Evolutionary conservation across 2,113 vertebrate species (phyloP), one percentile per base, ranked within the genome.

Genomic region (Chitala chitala): DNA sequence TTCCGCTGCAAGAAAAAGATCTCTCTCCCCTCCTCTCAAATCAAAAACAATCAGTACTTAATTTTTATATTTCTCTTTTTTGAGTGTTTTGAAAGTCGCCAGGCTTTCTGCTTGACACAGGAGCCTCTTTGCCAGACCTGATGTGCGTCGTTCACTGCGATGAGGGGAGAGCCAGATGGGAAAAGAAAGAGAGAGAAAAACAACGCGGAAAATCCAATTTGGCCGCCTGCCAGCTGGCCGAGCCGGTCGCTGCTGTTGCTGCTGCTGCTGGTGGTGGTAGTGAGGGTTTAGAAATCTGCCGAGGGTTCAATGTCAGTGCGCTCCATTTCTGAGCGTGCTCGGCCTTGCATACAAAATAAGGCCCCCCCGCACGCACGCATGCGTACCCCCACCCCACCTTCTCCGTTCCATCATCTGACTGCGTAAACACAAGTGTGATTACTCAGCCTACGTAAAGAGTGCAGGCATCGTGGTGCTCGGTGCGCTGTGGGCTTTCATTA

Each of bases 251-350:
- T 48, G 66, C 24, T 69, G 64, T 12, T 1, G 42, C n/a, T 68
- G 44, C 44, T 50, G 46, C 22, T 69, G 66, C 24, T 69, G 64
- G 10, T 1, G 42, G 15, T 68, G 44, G 24, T 50, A 29, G 44
- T 69, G 66, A 69, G 66, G 51, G 66, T 69, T 51, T 69, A 51
- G 66, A 69, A 69, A 69, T 69, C 66, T 69, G 66, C 66, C 26
- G 66, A 53, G 66, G 66, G 66, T 51, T 69, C 66, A 20, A 51
- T 69, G 66, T 69, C 66, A 69, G 46, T 31, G 7, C 9, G 68
- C 68, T 51, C 26, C 48, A 51, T 69, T 31, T 69, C 29, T 1
- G 26, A 36, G 48, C 15, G 58, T 9, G 46, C 24, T 17, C 46
- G 29, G 68, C 31, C 3, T 69, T 26, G 48, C 68, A 33, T 50